Base-by-base conservation (phyloP, 2,888 invertebrate genomes). In the Odontocolon sp. region DNA sequence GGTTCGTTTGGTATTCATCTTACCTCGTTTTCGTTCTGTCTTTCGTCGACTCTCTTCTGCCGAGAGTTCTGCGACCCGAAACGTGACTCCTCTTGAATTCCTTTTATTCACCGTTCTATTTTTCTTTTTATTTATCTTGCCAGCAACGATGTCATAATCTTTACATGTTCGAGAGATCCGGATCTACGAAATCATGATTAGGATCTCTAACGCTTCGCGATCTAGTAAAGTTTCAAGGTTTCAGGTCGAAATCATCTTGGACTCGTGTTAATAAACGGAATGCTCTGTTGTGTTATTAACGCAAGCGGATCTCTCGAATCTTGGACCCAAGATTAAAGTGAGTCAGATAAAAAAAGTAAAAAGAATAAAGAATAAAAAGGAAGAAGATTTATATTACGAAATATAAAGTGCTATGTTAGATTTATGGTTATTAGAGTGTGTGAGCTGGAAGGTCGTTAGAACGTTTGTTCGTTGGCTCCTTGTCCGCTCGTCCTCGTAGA, bases 1-100 rank as follows among this genome's bases (percentile, higher is more conserved):
- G 68, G 64, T 45, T 86, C 83, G 82, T 61, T 84, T 83, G 77
- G 80, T 84, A 86, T 84, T 86, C 84, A 84, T 70, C 73, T 68
- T 77, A 56, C 54, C 68, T 69, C 69, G 26, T 56, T 38, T 59
- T 67, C 71, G 67, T 69, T 23, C 61, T 63, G 23, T 66, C 36
- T 47, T 40, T 57, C 70, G 72, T 36, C 36, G 67, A 18, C 72
- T 69, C 57, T 47, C 33, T 23, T 75, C 26, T 66, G 47, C 36
- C 63, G 57, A 59, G 68, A 81, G 63, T 68, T 74, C 72, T 50
- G 45, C 66, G 77, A 77, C 38, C 63, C 26, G 74, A 47, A 50
- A 82, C 79, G 66, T 66, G 76, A 78, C 69, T 57, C 33, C 47
- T 16, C 11, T 45, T 47, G 59, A 59, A 71, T 59, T 38, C 21